These are phyloP conservation scores for Gymnocypris eckloni DNA, from an alignment of 2,797 vertebrate genomes.

Conservation along the genomic window DNA sequence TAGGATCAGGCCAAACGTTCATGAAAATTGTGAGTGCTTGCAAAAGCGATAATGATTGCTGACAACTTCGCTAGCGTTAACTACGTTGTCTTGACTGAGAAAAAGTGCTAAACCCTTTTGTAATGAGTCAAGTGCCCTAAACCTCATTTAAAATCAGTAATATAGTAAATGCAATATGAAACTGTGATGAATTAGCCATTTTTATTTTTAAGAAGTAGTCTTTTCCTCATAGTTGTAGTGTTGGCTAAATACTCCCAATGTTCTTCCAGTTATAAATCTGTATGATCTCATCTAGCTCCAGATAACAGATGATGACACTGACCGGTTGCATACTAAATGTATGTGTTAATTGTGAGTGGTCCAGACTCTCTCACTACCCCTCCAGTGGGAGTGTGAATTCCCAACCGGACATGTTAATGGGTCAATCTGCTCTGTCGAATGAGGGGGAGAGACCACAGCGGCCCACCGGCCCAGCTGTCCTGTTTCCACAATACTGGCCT, in stretches of 20 bases:
- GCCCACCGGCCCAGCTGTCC: slow-evolving; percentile 64
- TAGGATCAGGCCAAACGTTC: not conserved
- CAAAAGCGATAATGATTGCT: slow-evolving; percentile 18
- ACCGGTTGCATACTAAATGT: slow-evolving; percentile 72
- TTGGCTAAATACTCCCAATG: not conserved
- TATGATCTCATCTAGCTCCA: not conserved
- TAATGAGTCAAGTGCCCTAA: not conserved
- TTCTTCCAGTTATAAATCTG: not conserved
- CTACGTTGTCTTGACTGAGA: not conserved
- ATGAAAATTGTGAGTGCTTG: slow-evolving; percentile 4
- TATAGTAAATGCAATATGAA: not conserved
- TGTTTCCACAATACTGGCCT: slow-evolving; percentile 60
- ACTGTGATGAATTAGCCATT: not conserved
- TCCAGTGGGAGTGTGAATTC: slow-evolving; percentile 77
- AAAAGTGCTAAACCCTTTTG: not conserved
- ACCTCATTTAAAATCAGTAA: not conserved
- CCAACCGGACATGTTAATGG: slow-evolving; percentile 73
- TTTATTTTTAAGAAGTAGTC: not conserved
- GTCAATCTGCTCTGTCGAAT: slow-evolving; percentile 62
- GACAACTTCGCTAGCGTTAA: not conserved
- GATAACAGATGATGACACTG: slow-evolving; percentile 61
- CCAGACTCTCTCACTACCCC: slow-evolving; percentile 69
- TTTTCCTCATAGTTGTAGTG: not conserved
- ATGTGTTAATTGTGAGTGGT: slow-evolving; percentile 78
- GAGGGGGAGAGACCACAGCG: slow-evolving; percentile 50